Evolutionary conservation across 1,140 invertebrate species (phyloP).

Genomic region (Hermetia illucens): DNA sequence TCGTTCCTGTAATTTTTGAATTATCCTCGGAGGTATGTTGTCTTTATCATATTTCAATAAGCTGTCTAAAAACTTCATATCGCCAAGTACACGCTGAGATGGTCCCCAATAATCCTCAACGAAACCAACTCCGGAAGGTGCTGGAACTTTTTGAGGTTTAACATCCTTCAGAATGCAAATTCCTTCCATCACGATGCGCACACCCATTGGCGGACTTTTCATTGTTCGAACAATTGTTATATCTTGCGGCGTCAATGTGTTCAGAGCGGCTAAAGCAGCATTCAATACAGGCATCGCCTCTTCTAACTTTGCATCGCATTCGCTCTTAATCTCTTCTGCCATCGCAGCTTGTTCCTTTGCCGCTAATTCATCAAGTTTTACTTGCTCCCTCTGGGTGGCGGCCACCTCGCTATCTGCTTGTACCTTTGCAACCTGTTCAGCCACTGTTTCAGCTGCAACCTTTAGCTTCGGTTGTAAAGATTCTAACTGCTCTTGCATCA

Average conservation of each 20-base stretch:
- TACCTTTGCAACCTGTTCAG: conserved; percentile 48
- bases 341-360: conserved; percentile 58
- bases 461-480: conserved; percentile 79
- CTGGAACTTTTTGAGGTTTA: conserved; percentile 31
- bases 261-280: conserved; percentile 74
- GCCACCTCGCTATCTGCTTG: conserved; percentile 48
- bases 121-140: conserved; percentile 59
- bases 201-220: conserved; percentile 90
- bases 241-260: conserved; percentile 82
- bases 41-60: conserved; percentile 86
- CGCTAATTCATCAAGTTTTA: conserved; percentile 43
- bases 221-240: conserved; percentile 93
- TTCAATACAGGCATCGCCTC: conserved; percentile 89
- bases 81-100: conserved; percentile 78
- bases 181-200: conserved; percentile 91
- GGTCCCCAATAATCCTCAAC: conserved; percentile 89
- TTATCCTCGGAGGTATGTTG: conserved; percentile 66
- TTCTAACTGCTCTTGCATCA: conserved; percentile 74
- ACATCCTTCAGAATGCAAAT: conserved; percentile 79
- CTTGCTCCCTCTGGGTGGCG: conserved; percentile 36
- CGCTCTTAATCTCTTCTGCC: conserved; percentile 81
- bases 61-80: conserved; percentile 77
- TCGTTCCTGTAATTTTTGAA: conserved; percentile 70
- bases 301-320: conserved; percentile 87
- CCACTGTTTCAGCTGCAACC: conserved; percentile 48